Evolutionary conservation across 2,888 invertebrate species (phyloP), one percentile per base, ranked within the genome.

Genomic region (Dusona sp.): DNA sequence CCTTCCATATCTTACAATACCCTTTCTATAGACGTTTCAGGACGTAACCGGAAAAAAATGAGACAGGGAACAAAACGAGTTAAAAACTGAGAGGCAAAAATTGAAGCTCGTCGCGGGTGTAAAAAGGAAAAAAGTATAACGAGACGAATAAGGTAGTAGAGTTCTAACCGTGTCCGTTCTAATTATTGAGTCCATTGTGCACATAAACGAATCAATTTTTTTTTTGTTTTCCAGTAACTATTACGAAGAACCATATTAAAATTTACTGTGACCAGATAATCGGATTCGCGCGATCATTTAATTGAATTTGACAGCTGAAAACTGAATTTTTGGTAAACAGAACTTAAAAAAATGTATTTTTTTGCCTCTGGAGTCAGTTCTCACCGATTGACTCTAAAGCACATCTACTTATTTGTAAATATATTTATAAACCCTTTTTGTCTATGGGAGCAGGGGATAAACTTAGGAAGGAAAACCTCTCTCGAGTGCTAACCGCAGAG

Each of bases 61-160:
- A 29, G 36, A 38, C 38, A n/a, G 51, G 54, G 33, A 81, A 81
- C 65, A 74, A 81, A 81, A 74, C 54, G 54, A 67, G 73, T 38
- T 65, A 19, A 80, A 72, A 36, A 74, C 65, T 29, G 16, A 8
- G 73, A 48, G 65, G 42, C n/a, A 13, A 51, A 64, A 80, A 33
- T 73, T 64, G 36, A 80, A 38, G 42, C 38, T 64, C 38, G 25
- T 13, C 36, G 6, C 36, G 22, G 38, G 29, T 36, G n/a, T 65
- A 2, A 51, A 48, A n/a, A 65, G 38, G 42, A 38, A 54, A 74
- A 13, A 74, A 36, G 65, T 80, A 13, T 73, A 81, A 74, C 42
- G 65, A 48, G 51, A 74, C 48, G 19, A 57, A 70, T 64, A 36
- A 79, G 72, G 4, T 48, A 22, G 64, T 42, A 54, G 36, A 67